These are phyloP conservation scores for Sepioteuthis lessoniana DNA, from an alignment of 2,888 invertebrate genomes.

Conservation along the genomic window DNA sequence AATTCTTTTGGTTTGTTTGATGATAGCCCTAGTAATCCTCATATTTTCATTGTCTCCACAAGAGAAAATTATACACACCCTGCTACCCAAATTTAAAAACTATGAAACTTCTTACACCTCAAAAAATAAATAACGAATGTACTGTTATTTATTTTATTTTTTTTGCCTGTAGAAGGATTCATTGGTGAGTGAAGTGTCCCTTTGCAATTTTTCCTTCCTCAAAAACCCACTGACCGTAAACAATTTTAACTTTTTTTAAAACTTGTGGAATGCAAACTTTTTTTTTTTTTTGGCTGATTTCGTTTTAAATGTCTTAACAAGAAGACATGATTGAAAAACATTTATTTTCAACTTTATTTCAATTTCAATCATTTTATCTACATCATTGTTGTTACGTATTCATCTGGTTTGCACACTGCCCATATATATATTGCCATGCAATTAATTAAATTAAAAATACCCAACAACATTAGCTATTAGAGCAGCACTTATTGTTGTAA, in stretches of 20 bases:
- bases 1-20: not conserved
- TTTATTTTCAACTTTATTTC: not conserved
- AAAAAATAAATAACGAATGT: constrained; percentile 11
- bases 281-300: not conserved
- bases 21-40: not conserved
- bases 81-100: not conserved
- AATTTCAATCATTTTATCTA: not conserved
- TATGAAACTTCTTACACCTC: not conserved
- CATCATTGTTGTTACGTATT: not conserved
- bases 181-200: constrained; percentile 46
- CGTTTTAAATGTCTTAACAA: not conserved
- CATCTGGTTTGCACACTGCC: constrained; percentile 20
- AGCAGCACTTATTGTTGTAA: constrained; percentile 6
- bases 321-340: not conserved
- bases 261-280: constrained; percentile 36
- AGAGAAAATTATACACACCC: not conserved
- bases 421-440: not conserved
- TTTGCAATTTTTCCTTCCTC: constrained; percentile 23
- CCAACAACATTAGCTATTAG: not conserved
- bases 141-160: constrained; percentile 46
- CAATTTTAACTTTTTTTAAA: not conserved
- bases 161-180: constrained; percentile 49
- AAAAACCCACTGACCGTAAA: constrained; percentile 38
- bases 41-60: not conserved
- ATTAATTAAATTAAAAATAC: not conserved